phyloP scores from a whole-genome alignment of 2,888 invertebrate species.

The Eupithecia insigniata region DNA sequence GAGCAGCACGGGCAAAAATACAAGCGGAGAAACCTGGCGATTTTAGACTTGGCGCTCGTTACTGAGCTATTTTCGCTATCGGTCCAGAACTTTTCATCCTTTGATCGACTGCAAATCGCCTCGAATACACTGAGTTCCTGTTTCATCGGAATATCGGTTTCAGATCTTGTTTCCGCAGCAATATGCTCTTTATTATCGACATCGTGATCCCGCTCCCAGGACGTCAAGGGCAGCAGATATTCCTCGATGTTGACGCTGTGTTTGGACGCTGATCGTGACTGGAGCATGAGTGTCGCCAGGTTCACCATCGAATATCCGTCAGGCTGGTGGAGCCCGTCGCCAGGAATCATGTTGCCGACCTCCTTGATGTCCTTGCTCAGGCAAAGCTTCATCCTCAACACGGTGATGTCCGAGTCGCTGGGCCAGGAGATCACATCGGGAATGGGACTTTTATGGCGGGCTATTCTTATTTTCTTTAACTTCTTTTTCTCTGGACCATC shows the following conservation, averaged over 20 bases:
- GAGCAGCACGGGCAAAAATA: conserved; percentile 79
- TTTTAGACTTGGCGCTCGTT: conserved; percentile 62
- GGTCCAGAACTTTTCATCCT: conserved; percentile 45
- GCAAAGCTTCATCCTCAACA: conserved; percentile 79
- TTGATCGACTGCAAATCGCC: conserved; percentile 47
- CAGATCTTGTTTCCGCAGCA: conserved; percentile 40
- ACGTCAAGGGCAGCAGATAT: conserved; percentile 82
- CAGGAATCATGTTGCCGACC: conserved; percentile 75
- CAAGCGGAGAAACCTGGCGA: conserved; percentile 72
- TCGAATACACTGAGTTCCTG: conserved; percentile 40
- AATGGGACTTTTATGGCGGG: conserved; percentile 58
- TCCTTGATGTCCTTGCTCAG: conserved; percentile 71
- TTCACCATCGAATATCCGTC: conserved; percentile 85
- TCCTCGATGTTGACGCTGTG: conserved; percentile 71
- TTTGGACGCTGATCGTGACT: conserved; percentile 69
- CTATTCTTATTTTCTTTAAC: conserved; percentile 57
- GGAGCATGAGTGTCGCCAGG: conserved; percentile 81
- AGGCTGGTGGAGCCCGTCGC: conserved; percentile 83
- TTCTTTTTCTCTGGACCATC: conserved; percentile 55
- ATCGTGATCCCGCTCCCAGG: conserved; percentile 77
- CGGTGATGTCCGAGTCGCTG: conserved; percentile 85
- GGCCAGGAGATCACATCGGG: conserved; percentile 78
- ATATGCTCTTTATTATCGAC: conserved; percentile 46
- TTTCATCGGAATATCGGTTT: conserved; percentile 33
- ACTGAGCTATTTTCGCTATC: conserved; percentile 56